Conservation (phyloP, 2,888 invertebrate genomes). For the Silvanus unidentatus region DNA sequence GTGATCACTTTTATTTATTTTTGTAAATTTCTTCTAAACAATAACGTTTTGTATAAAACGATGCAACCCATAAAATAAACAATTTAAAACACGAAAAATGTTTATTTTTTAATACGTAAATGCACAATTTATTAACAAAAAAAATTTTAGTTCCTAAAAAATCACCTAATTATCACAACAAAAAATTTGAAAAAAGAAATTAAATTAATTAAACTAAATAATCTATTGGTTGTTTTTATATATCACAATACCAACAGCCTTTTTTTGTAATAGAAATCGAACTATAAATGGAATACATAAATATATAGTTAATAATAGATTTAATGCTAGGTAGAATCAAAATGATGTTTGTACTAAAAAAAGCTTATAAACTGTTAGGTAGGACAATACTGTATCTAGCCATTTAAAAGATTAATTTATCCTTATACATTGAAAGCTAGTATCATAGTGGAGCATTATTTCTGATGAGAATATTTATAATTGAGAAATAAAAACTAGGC, state of each 20-base stretch:
- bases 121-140: too few relatives aligned
- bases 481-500: not conserved
- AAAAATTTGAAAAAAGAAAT: too few relatives aligned
- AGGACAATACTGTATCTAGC: not conserved
- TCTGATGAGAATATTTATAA: not conserved
- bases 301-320: not conserved
- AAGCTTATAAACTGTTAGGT: not conserved
- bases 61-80: too few relatives aligned
- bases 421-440: conserved; percentile 10
- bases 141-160: too few relatives aligned
- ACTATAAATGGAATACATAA: not conserved
- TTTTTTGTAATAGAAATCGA: conserved; percentile 5
- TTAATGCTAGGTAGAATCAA: too few relatives aligned
- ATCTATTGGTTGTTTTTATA: conserved; percentile 17
- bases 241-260: conserved; percentile 27
- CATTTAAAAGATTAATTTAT: not conserved
- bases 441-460: not conserved
- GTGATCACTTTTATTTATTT: too few relatives aligned
- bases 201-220: conserved; percentile 10
- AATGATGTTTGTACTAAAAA: not conserved
- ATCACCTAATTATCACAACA: too few relatives aligned
- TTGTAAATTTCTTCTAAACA: too few relatives aligned
- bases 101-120: too few relatives aligned
- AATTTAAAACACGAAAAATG: too few relatives aligned
- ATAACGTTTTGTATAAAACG: too few relatives aligned